Evolutionary conservation across 2,797 vertebrate genomes (phyloP), one percentile per base, ranked within the genome.

Genomic region (Hipposideros larvatus): DNA sequence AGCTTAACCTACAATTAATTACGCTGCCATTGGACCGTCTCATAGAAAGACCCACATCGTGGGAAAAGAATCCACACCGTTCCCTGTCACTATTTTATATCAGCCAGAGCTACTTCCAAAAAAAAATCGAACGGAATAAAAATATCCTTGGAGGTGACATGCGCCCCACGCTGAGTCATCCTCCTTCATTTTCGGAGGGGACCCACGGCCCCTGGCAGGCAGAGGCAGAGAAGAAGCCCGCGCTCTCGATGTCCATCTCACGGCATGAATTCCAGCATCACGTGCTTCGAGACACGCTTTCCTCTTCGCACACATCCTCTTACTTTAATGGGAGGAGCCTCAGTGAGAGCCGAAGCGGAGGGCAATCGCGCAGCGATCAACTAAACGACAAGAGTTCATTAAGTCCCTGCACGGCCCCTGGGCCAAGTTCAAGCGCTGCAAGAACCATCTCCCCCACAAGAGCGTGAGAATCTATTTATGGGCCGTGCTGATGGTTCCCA

Each of bases 171-270:
- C 11, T 0, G 10, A 26, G 7, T 21, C 37, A 28, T 21, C 43
- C 2, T 59, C 65, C 59, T 65, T 46, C 66, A 15, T 77, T 87
- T 65, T 37, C 14, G 43, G 57, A 21, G 53, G 51, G 22, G 37
- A 43, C 24, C 4, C 15, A 13, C 1, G 7, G 63, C 11, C 28
- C 43, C 51, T 26, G 43, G 34, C 24, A 14, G 51, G 14, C 11
- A 63, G 65, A 1, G 11, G 68, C 41, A 59, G 78, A 73, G 61
- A 43, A 55, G 80, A 75, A 59, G 8, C 34, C 14, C 19, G 24
- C 7, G 3, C 22, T 4, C 2, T 7, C 46, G 0, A 2, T 0
- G 26, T 22, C 15, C 11, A 7, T 9, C n/a, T n/a, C 65, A 43
- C 0, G 4, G 37, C 11, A 8, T 8, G 6, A 24, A 68, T 70